Evolutionary conservation across 2,888 invertebrate genomes (phyloP), one percentile per base, ranked within the genome.

Genomic region (Archips crataeganus): DNA sequence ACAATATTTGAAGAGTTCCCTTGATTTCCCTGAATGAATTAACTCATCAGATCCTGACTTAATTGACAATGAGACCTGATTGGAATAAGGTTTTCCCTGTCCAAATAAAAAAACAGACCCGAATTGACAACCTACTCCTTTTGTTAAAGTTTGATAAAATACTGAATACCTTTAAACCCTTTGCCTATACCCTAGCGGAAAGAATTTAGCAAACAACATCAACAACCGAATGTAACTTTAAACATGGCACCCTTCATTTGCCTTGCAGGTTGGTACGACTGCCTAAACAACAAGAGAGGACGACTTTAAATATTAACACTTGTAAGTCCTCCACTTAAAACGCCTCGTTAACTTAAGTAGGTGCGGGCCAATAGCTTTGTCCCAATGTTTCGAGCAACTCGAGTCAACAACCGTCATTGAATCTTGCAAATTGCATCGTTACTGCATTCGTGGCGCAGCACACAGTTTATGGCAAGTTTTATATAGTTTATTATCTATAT

Each of bases 351-450:
- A 45, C 11, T 9, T 63, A 59, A 63, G 62, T 57, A 47, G 60
- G 15, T 64, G n/a, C 59, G 36, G 36, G 67, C 42, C 63, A 67
- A 75, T 71, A 64, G 51, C 64, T 51, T 65, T 65, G 60, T 74
- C 54, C 54, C 69, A 65, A 65, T 70, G 69, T 70, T 70, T 70
- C 64, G 23, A 73, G 49, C 47, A 57, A 68, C 73, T 73, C 68
- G 54, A 73, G 73, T 71, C 71, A 75, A 77, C 77, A 75, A 67
- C 64, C 57, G 69, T 75, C 75, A 77, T 77, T 77, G 76, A 74
- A 76, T 74, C 51, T 65, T 63, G 71, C 76, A 76, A 77, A 76
- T 77, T 77, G 77, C 77, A 75, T 76, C 76, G 76, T 77, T 77
- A 77, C 71, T 68, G 69, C 73, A 64, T 73, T 68, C 42, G 51